These are phyloP conservation scores for Cryptus viduatorius DNA, from an alignment of 2,888 invertebrate genomes.

Conservation along the genomic window DNA sequence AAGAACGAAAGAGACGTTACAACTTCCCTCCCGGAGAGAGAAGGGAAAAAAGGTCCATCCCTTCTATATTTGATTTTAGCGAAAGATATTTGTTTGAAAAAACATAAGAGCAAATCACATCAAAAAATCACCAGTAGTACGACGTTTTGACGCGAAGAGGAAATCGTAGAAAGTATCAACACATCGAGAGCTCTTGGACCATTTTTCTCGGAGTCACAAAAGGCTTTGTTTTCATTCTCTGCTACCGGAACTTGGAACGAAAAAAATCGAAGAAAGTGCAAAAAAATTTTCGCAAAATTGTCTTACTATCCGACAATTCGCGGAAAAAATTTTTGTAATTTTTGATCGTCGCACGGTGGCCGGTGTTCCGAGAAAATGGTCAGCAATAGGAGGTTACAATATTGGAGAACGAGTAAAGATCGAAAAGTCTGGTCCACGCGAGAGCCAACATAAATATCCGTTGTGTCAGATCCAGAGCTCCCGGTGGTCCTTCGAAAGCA, in stretches of 20 bases:
- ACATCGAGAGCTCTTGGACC: not conserved
- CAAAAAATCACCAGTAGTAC: not conserved
- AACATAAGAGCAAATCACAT: not conserved
- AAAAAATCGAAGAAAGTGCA: not conserved
- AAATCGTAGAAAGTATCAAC: slow-evolving; percentile 28
- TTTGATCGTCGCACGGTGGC: not conserved
- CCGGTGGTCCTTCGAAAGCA: slow-evolving; percentile 49
- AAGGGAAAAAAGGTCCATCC: slow-evolving; percentile 14
- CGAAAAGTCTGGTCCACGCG: slow-evolving; percentile 48
- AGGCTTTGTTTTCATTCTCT: not conserved
- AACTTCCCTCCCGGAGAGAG: not conserved
- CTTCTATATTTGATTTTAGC: slow-evolving; percentile 28
- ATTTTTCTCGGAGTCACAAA: not conserved
- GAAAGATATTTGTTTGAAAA: not conserved
- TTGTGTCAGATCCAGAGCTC: slow-evolving; percentile 65
- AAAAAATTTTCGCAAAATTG: not conserved
- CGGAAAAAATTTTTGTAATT: not conserved
- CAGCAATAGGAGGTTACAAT: slow-evolving; percentile 17
- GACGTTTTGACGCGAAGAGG: slow-evolving; percentile 7
- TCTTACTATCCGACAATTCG: not conserved
- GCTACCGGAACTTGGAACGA: not conserved
- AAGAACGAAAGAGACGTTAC: slow-evolving; percentile 22
- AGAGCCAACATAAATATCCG: slow-evolving; percentile 67
- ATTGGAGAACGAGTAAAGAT: slow-evolving; percentile 19
- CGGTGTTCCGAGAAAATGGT: slow-evolving; percentile 6